Evolutionary conservation across 2,797 vertebrate genomes (phyloP).

Genomic region (Artibeus jamaicensis): DNA sequence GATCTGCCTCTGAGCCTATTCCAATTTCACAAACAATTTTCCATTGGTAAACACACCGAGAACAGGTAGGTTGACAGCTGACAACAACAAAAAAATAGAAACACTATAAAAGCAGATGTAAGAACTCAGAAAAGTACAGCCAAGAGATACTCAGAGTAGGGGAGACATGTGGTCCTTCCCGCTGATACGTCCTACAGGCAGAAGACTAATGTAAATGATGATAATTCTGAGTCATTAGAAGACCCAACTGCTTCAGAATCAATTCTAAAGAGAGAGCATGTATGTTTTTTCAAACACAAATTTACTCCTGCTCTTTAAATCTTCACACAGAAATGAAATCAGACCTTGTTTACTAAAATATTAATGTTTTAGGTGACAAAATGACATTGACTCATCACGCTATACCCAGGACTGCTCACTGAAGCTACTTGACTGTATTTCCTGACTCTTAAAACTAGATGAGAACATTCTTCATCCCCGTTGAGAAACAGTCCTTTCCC

Average conservation of each 20-base stretch:
- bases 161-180: background rate
- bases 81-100: background rate
- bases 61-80: background rate
- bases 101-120: background rate
- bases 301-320: background rate
- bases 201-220: background rate
- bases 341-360: background rate
- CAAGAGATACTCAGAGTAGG: background rate
- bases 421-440: background rate
- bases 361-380: background rate
- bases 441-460: background rate
- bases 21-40: background rate
- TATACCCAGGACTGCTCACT: background rate
- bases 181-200: background rate
- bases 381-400: background rate
- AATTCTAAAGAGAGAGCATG: background rate
- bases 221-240: background rate
- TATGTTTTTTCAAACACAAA: background rate
- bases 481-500: background rate
- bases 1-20: background rate
- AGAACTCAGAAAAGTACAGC: background rate
- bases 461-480: background rate
- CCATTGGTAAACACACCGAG: background rate
- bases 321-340: background rate
- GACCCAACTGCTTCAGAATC: background rate